Conservation (phyloP, 1,140 invertebrate species). For the Xylocopa sonorina region DNA sequence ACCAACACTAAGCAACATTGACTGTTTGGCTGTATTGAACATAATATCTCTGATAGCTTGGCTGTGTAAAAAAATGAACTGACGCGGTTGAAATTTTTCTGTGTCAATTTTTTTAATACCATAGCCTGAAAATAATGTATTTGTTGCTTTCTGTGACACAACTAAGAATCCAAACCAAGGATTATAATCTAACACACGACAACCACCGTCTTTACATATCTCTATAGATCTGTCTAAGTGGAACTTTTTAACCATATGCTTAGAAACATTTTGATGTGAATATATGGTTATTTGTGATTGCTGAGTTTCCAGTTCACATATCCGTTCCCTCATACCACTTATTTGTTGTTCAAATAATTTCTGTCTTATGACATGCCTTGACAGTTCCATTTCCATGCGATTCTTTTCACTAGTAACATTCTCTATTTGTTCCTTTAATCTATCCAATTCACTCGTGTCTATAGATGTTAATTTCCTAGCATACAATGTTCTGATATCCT, state of each 20-base stretch:
- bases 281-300: conserved; percentile 53
- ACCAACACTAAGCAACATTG: conserved; percentile 89
- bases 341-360: conserved; percentile 80
- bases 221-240: conserved; percentile 85
- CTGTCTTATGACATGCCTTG: conserved; percentile 71
- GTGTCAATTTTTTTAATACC: conserved; percentile 90
- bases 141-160: conserved; percentile 88
- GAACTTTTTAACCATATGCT: conserved; percentile 74
- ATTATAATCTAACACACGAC: conserved; percentile 90
- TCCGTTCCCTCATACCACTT: conserved; percentile 73
- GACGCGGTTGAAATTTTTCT: conserved; percentile 83
- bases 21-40: conserved; percentile 86
- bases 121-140: conserved; percentile 88
- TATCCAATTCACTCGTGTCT: conserved; percentile 86
- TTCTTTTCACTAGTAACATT: conserved; percentile 82
- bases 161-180: conserved; percentile 84
- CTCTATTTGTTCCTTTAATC: conserved; percentile 81
- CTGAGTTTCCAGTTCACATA: conserved; percentile 73
- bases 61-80: conserved; percentile 86
- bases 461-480: conserved; percentile 84
- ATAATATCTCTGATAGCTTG: conserved; percentile 89
- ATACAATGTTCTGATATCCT: conserved; percentile 90
- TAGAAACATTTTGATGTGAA: conserved; percentile 32
- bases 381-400: conserved; percentile 81
- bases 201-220: conserved; percentile 86